Base-by-base conservation (phyloP, 2,113 vertebrate genomes). In the Pavo muticus region DNA sequence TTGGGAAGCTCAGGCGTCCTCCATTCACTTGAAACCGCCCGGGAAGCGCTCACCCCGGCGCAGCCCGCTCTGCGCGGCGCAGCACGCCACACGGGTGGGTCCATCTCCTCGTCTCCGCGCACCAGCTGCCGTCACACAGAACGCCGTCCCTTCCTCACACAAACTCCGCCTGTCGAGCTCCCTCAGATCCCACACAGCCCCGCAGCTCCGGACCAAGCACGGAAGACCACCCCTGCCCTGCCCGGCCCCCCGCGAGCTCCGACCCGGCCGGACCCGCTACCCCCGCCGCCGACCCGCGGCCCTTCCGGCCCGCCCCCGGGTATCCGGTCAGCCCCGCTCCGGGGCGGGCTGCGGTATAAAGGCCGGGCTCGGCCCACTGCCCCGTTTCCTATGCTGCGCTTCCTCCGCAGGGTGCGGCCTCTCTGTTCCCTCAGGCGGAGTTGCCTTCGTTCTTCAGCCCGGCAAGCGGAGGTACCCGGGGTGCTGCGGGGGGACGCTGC, bases 361-460 rank as follows among this genome's bases (percentile, higher is more conserved):
- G 37, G 76, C 35, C 1, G 44, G 19, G 54, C 16, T 32, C 54
- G 30, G 27, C 52, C 52, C 27, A 9, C 27, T 5, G 27, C 5
- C 27, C 25, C 9, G 27, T 10, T 54, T 23, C 3, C 14, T 17
- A 9, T 4, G 27, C 42, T 0, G 25, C 5, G 10, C 9, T 45
- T 1, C 1, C 17, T 30, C 2, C 1, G 30, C 4, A 32, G 0
- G 1, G 1, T 6, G 6, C 1, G 20, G 35, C 0, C 10, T 9
- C 1, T 6, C 6, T 4, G 48, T 5, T 9, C 1, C 1, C 0
- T 5, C 47, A 6, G 67, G 72, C 4, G 4, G 30, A 9, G 63
- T 47, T 40, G 6, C 6, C 2, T 2, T 23, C 27, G 3, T n/a
- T 32, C 24, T 6, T 7, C 59, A 30, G 50, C n/a, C 18, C 24